These are phyloP conservation scores for Gymnocephalus cernua DNA, from an alignment of 2,113 vertebrate species.

Conservation along the genomic window DNA sequence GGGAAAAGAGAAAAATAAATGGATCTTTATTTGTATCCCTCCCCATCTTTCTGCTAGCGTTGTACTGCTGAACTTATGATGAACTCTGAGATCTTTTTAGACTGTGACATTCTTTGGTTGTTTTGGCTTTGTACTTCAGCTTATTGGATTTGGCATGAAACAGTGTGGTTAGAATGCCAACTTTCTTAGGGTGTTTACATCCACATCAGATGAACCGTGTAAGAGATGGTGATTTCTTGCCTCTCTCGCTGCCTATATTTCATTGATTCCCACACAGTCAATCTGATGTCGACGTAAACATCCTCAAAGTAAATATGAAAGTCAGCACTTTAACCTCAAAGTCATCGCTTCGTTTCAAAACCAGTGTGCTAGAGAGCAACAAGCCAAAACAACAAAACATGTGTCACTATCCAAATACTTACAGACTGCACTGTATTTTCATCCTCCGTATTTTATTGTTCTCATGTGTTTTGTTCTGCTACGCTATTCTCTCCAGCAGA, in stretches of 20 bases:
- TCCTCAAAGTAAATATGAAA: slow-evolving; percentile 31
- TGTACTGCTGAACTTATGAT: slow-evolving; percentile 67
- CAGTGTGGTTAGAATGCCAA: neutral
- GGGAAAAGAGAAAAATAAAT: slow-evolving; percentile 11
- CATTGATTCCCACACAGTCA: neutral
- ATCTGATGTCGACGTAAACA: slow-evolving; percentile 19
- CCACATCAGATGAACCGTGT: neutral
- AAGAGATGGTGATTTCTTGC: neutral
- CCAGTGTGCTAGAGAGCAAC: neutral
- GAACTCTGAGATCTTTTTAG: slow-evolving; percentile 57
- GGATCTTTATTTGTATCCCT: slow-evolving; percentile 40
- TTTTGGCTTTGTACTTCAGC: neutral
- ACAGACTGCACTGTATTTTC: slow-evolving; percentile 47
- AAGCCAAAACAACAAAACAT: slow-evolving; percentile 41
- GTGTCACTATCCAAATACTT: slow-evolving; percentile 22
- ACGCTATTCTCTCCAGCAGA: slow-evolving; percentile 46
- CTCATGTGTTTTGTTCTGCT: slow-evolving; percentile 61
- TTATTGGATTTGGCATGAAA: slow-evolving; percentile 22
- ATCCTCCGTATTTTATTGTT: slow-evolving; percentile 60
- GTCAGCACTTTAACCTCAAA: slow-evolving; percentile 31
- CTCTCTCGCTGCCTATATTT: neutral
- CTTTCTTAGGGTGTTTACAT: neutral
- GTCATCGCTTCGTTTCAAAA: slow-evolving; percentile 21
- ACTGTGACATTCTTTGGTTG: slow-evolving; percentile 7
- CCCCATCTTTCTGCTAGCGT: slow-evolving; percentile 46